Evolutionary conservation across 2,797 vertebrate species (phyloP), one percentile per base, ranked within the genome.

Genomic region (Takifugu ocellatus): DNA sequence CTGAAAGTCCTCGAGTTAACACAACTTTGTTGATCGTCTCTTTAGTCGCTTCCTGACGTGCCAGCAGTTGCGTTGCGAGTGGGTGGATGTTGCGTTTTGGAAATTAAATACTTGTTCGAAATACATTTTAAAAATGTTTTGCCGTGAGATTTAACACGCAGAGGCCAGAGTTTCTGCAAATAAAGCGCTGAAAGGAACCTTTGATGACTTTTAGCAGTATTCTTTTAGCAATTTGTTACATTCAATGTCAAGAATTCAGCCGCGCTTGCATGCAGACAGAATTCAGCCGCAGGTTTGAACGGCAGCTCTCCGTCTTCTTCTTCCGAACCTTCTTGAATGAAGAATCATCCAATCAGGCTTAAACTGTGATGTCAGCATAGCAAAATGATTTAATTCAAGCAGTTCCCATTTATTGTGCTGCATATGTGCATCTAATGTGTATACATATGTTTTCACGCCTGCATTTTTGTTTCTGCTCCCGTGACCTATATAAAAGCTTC

Each of bases 91-190:
- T 16, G 9, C 17, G 14, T 66, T 77, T 74, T 74, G 60, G 53
- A 78, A 39, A 61, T 54, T 25, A 75, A 75, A 74, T 21, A 12
- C 59, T 70, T 45, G 3, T 43, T 77, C 68, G 60, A 79, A 78
- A 66, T 56, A 63, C 5, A 49, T 55, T 54, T 54, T 54, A 75
- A 64, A 73, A 79, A 78, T 73, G 67, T 73, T 65, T 60, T 31
- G 72, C 81, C 86, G 71, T 70, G 39, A 82, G 84, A 80, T 71
- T 70, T 82, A 78, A 82, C 71, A 75, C 49, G 51, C 25, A 58
- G 59, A 65, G 59, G 61, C 61, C 48, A 33, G 53, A 67, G 70
- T 75, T 73, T 59, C 80, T 75, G 72, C 72, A 59, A 84, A 81
- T 82, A 65, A 54, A 33, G 31, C 31, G 31, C 31, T 33, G 7